These are phyloP conservation scores for Sylvilagus floridanus DNA, from an alignment of 2,797 vertebrate species.

Conservation along the genomic window DNA sequence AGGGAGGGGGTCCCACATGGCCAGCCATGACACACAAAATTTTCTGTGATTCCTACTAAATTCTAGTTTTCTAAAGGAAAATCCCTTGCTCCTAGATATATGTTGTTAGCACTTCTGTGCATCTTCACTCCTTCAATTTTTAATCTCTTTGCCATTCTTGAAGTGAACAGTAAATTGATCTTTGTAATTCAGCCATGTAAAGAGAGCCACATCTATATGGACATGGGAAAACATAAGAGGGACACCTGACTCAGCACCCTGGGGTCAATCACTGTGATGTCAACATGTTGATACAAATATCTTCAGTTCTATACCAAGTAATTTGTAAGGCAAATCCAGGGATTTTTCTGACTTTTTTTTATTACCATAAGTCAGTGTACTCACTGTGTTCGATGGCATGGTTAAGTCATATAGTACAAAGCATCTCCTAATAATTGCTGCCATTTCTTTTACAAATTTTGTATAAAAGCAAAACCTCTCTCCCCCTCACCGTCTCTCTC, in stretches of 20 bases:
- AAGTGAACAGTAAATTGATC: background rate
- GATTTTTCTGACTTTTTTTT: slow-evolving; percentile 62
- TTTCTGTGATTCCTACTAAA: background rate
- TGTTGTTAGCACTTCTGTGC: background rate
- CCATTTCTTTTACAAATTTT: slow-evolving; percentile 58
- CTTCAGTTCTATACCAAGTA: slow-evolving; percentile 29
- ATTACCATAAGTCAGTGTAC: slow-evolving; percentile 18
- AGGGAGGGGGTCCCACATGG: background rate
- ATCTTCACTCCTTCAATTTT: slow-evolving; percentile 36
- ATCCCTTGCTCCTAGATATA: background rate
- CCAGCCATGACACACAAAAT: background rate
- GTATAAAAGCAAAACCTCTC: slow-evolving; percentile 45
- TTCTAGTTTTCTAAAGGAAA: slow-evolving; percentile 28
- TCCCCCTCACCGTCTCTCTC: background rate
- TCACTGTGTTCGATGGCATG: slow-evolving; percentile 11
- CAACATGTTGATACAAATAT: slow-evolving; percentile 7
- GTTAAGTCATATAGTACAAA: slow-evolving; percentile 29
- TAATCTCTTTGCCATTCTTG: background rate
- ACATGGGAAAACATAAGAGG: background rate
- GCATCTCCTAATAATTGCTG: slow-evolving; percentile 64
- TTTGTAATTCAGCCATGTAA: background rate
- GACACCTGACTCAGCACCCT: background rate
- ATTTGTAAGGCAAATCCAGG: slow-evolving; percentile 54
- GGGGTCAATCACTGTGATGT: slow-evolving; percentile 1
- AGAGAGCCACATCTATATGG: background rate